Conservation (phyloP, 2,113 vertebrate genomes). For the Saccopteryx bilineata region DNA sequence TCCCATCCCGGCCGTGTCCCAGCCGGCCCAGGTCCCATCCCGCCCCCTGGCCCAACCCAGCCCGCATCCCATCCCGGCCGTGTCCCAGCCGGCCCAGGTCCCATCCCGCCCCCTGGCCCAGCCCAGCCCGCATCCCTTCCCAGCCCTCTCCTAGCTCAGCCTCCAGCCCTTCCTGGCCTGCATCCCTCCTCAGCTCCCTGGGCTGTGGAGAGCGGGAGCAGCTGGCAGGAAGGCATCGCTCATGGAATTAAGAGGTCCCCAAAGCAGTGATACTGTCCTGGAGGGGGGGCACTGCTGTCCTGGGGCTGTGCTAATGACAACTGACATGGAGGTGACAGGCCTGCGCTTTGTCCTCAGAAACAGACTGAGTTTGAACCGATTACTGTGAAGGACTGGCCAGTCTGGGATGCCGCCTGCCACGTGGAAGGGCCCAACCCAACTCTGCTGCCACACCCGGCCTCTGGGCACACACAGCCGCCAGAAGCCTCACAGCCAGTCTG, state of each 20-base stretch:
- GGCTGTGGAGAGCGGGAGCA: background rate
- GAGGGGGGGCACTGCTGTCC: background rate
- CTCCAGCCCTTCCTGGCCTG: background rate
- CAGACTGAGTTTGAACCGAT: conserved; percentile 84
- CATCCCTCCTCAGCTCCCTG: background rate
- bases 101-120: background rate
- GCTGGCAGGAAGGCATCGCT: background rate
- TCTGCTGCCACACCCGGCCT: conserved; percentile 79
- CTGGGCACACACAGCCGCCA: background rate
- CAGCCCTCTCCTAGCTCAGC: too few species aligned
- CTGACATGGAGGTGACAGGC: conserved; percentile 42
- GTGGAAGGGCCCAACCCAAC: conserved; percentile 70
- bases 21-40: background rate
- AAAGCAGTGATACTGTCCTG: background rate
- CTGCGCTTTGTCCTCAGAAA: conserved; percentile 87
- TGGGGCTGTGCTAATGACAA: background rate
- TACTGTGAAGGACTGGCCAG: conserved; percentile 79
- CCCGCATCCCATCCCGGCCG: too few species aligned
- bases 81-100: too few species aligned
- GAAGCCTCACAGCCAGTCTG: conserved; percentile 50
- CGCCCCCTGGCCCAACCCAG: too few species aligned
- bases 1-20: too few species aligned
- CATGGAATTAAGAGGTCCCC: background rate
- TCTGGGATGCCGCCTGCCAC: conserved; percentile 77
- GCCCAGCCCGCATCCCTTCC: background rate